Percentiles rank a stretch among this genome's conserved stretches.
Evolutionary conservation across 2,888 invertebrate genomes (phyloP).

Genomic region (Drosophila robusta): DNA sequence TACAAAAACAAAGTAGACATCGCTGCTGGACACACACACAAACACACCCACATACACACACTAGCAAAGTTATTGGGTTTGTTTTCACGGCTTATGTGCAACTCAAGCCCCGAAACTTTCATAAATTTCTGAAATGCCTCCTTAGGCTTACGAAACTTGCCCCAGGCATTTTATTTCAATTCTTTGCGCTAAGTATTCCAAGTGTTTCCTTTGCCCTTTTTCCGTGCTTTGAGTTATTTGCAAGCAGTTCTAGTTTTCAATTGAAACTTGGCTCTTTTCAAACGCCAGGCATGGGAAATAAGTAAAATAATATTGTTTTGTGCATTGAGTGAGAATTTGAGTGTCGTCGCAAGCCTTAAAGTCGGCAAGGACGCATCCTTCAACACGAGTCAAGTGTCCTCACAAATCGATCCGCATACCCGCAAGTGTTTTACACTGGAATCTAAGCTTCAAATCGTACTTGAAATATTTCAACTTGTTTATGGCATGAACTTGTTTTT

Average conservation of each 20-base stretch:
- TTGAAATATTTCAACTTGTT: neutral
- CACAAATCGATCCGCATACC: conserved; percentile 18
- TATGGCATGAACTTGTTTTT: too few species aligned
- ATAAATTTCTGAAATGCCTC: conserved; percentile 40
- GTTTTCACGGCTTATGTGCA: conserved; percentile 75
- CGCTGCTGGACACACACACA: conserved; percentile 38
- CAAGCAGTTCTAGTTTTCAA: conserved; percentile 32
- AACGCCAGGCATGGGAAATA: conserved; percentile 6
- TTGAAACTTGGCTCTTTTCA: conserved; percentile 49
- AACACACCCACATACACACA: conserved; percentile 2
- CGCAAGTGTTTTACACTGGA: neutral
- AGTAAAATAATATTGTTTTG: conserved; percentile 55
- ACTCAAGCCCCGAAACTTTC: conserved; percentile 65
- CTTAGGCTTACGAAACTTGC: conserved; percentile 38
- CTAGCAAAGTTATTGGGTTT: conserved; percentile 56
- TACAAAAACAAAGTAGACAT: conserved; percentile 38
- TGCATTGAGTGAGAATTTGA: conserved; percentile 14
- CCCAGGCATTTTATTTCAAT: conserved; percentile 42
- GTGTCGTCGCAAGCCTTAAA: conserved; percentile 19
- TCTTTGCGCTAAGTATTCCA: conserved; percentile 54
- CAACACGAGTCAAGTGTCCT: conserved; percentile 20
- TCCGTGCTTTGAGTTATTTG: conserved; percentile 40
- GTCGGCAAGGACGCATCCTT: conserved; percentile 15
- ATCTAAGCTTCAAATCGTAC: too few species aligned
- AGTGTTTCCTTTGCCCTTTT: conserved; percentile 47